Base-by-base conservation (phyloP, 2,113 vertebrate genomes). In the Shinisaurus crocodilurus region DNA sequence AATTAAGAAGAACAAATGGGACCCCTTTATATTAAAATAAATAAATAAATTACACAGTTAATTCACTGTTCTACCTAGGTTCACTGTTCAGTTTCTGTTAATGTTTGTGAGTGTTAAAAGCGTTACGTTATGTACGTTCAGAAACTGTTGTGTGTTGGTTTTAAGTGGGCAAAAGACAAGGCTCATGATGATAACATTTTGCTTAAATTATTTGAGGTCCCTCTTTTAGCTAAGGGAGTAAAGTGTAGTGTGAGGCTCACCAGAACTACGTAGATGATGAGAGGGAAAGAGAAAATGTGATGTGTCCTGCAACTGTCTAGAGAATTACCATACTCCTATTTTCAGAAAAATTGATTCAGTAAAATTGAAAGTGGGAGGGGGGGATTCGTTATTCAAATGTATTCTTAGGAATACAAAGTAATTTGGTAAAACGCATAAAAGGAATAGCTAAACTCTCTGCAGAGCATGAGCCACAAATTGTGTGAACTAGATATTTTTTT, bases 101-200 rank as follows among this genome's bases (percentile, higher is more conserved):
- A 2, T 80, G 89, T n/a, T 93, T 92, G 92, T 89, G 88, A 83
- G 76, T 92, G 91, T 86, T 89, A 87, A 92, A 9, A 93, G 85
- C 45, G 90, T 79, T 85, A 79, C 92, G 92, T 90, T 87, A 82
- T 91, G 60, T 89, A 0, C 81, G 80, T 92, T 91, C 91, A 91
- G 91, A 74, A 86, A 87, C 91, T 85, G 75, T 91, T 92, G 86
- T 91, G 40, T 95, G 94, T 65, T 72, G 85, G 45, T 93, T 32
- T 93, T 94, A 83, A 82, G 90, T 92, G 95, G 93, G 87, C 88
- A 92, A 91, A 92, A 88, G 86, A 91, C 91, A 95, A 92, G 65
- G 60, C 85, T 96, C 79, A 92, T 81, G 83, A 92, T 81, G 83
- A 82, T 94, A 82, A 85, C 89, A 75, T 91, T 85, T 65, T 92